Evolutionary conservation across 2,797 vertebrate genomes (phyloP).

Genomic region (Caiman crocodilus): DNA sequence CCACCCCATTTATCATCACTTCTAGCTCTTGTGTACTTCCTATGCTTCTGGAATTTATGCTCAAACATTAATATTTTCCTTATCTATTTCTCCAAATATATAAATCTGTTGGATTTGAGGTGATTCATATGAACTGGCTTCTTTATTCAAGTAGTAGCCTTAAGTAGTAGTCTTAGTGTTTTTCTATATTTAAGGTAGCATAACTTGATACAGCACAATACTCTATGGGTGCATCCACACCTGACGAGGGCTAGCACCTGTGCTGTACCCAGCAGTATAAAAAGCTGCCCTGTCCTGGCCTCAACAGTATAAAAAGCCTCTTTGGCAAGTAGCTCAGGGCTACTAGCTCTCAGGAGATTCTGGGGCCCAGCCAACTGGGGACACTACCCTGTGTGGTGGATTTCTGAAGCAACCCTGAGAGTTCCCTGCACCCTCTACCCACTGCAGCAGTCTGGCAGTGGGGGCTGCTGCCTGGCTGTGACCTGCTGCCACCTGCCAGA

Average conservation of each 20-base stretch:
- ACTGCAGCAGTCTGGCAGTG: too few relatives aligned
- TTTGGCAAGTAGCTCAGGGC: too few relatives aligned
- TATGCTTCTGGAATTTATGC: background rate
- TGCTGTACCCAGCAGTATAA: too few relatives aligned
- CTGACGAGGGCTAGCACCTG: background rate
- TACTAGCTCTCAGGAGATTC: too few relatives aligned
- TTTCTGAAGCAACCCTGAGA: too few relatives aligned
- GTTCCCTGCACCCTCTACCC: too few relatives aligned
- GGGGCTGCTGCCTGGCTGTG: too few relatives aligned
- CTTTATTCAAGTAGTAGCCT: background rate
- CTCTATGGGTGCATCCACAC: background rate
- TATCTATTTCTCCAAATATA: background rate
- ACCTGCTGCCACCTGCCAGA: too few relatives aligned
- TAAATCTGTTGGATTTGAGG: background rate
- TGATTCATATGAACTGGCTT: background rate
- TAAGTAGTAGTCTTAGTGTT: background rate
- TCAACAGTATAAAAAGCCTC: too few relatives aligned
- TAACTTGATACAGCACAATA: background rate
- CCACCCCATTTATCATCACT: fast-evolving
- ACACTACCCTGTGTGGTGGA: too few relatives aligned
- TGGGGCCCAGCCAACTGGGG: too few relatives aligned
- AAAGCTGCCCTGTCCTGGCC: too few relatives aligned
- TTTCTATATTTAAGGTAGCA: background rate
- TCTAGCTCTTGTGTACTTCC: background rate
- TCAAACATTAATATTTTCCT: background rate